Conservation (phyloP, 2,888 invertebrate genomes). For the Peribatodes rhomboidaria region DNA sequence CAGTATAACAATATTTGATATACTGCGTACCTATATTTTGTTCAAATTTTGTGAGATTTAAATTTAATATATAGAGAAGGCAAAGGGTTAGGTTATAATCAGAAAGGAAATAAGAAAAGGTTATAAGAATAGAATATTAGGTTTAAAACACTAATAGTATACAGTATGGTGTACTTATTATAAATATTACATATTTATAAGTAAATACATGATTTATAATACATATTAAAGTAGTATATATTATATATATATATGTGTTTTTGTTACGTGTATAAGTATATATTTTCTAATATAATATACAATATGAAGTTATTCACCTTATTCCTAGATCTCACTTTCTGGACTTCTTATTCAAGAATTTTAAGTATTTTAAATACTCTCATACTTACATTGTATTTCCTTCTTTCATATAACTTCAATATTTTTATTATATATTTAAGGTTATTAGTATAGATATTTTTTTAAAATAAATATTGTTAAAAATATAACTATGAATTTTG, state of each 20-base stretch:
- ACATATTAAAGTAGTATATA: slow-evolving; percentile 11
- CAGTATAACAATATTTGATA: slow-evolving; percentile 3
- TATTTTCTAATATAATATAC: slow-evolving; percentile 16
- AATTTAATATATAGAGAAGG: slow-evolving; percentile 58
- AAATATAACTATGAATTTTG: too few species aligned
- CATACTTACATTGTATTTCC: slow-evolving; percentile 42
- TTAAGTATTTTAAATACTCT: slow-evolving; percentile 48
- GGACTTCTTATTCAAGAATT: slow-evolving; percentile 72
- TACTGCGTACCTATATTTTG: slow-evolving; percentile 4
- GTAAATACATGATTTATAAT: slow-evolving; percentile 26
- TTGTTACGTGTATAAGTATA: slow-evolving; percentile 25
- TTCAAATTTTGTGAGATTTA: slow-evolving; percentile 34
- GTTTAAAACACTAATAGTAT: slow-evolving; percentile 59
- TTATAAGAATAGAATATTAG: slow-evolving; percentile 58
- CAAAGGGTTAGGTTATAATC: slow-evolving; percentile 59
- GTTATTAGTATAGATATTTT: neutral
- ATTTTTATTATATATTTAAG: neutral
- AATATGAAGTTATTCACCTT: slow-evolving; percentile 51
- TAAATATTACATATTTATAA: slow-evolving; percentile 2
- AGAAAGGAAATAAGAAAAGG: too few species aligned
- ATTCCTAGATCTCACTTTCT: slow-evolving; percentile 69
- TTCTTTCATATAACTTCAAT: slow-evolving; percentile 30
- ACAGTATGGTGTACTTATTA: slow-evolving; percentile 7
- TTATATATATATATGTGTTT: neutral
- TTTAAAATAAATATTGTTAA: too few species aligned